Percentiles rank a stretch among this genome's conserved stretches.
phyloP scores from a whole-genome alignment of 2,888 invertebrate species.

The Parapristionchus giblindavisi region DNA sequence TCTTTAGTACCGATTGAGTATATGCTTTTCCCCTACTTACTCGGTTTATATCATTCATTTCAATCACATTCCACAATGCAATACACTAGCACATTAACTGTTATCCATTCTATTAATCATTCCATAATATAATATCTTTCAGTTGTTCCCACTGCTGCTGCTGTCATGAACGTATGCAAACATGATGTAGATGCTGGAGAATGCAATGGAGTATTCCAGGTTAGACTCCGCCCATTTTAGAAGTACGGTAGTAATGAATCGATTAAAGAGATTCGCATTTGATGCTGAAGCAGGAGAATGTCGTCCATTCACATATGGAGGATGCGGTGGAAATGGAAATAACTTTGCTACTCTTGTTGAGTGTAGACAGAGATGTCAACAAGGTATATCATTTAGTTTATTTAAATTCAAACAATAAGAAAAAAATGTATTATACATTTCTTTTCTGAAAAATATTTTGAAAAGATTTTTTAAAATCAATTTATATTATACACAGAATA shows the following conservation, averaged over 20 bases:
- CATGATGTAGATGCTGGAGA: constrained; percentile 65
- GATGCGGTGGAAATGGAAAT: constrained; percentile 68
- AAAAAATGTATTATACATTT: too few species aligned
- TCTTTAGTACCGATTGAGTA: not conserved
- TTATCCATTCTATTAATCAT: not conserved
- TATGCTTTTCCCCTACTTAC: not conserved
- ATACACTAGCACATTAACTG: not conserved
- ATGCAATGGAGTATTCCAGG: constrained; percentile 56
- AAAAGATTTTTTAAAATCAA: too few species aligned
- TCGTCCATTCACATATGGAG: constrained; percentile 64
- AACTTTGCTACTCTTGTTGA: constrained; percentile 66
- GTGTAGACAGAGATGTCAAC: constrained; percentile 60
- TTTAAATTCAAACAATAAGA: too few species aligned
- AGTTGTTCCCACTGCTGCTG: constrained; percentile 39
- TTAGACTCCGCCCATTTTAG: too few species aligned
- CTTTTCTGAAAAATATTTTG: too few species aligned
- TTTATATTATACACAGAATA: too few species aligned
- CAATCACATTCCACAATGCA: constrained; percentile 19
- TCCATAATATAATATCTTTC: constrained; percentile 17
- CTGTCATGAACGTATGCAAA: constrained; percentile 58
- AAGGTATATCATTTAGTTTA: too few species aligned
- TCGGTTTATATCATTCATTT: constrained; percentile 4
- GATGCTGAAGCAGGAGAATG: constrained; percentile 63
- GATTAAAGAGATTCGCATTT: constrained; percentile 69
- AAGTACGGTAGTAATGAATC: too few species aligned